Evolutionary conservation across 1,140 invertebrate genomes (phyloP).

Genomic region (Cepaea nemoralis): DNA sequence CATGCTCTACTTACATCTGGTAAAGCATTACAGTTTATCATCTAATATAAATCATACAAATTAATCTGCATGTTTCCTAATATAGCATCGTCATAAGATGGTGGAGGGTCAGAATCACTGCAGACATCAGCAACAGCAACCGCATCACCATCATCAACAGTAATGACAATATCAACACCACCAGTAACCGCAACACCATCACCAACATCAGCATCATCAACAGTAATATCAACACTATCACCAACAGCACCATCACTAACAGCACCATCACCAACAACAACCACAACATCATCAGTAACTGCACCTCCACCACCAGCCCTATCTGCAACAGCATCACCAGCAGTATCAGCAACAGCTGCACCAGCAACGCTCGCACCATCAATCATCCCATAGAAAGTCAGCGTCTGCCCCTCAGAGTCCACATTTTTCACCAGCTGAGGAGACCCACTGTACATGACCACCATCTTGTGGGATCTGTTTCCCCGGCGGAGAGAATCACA

Average conservation of each 20-base stretch:
- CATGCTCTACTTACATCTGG: no score
- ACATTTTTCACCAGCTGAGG: not conserved
- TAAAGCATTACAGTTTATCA: no score
- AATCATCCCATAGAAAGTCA: constrained; percentile 12
- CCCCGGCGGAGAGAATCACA: constrained; percentile 1
- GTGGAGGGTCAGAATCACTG: not conserved
- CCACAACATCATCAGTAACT: not conserved
- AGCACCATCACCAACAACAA: not conserved
- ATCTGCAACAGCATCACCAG: not conserved
- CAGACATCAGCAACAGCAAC: not conserved
- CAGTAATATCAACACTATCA: constrained; percentile 2
- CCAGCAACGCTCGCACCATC: not conserved
- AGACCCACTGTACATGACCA: not conserved
- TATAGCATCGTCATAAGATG: constrained; percentile 31
- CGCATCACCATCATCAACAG: not conserved
- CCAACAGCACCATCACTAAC: not conserved
- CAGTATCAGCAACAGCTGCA: not conserved
- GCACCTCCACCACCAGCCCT: not conserved
- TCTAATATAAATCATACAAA: no score
- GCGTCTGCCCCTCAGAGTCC: constrained; percentile 10
- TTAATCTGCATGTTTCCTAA: not conserved
- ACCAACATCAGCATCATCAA: not conserved
- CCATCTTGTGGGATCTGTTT: not conserved
- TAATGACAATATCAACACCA: not conserved
- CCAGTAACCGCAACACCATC: not conserved